Percentiles rank a stretch among this genome's conserved stretches.
These are phyloP conservation scores for Lordiphosa fenestrarum DNA, from an alignment of 2,888 invertebrate species.

Conservation along the genomic window DNA sequence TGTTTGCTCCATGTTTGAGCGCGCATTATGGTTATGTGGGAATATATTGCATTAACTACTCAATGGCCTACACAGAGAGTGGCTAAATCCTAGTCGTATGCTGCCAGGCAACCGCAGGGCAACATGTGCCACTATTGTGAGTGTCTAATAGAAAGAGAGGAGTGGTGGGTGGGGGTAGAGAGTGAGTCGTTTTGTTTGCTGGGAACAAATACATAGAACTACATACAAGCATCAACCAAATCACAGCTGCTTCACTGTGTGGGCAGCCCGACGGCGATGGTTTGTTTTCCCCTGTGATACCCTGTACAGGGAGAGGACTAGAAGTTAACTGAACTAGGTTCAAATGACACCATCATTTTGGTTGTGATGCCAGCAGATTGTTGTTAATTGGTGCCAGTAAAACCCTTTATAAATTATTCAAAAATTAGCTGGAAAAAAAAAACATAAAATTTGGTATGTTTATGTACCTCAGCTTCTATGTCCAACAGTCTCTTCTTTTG, in stretches of 20 bases:
- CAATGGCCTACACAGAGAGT: conserved; percentile 2
- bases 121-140: conserved; percentile 6
- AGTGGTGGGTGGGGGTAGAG: background rate
- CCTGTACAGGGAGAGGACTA: background rate
- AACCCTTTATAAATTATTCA: no score
- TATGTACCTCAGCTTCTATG: no score
- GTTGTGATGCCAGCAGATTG: no score
- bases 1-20: conserved; percentile 1
- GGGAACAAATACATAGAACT: conserved; percentile 27
- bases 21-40: background rate
- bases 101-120: conserved; percentile 13
- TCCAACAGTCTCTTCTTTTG: no score
- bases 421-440: no score
- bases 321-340: no score
- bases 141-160: background rate
- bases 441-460: no score
- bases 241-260: conserved; percentile 46
- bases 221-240: conserved; percentile 26
- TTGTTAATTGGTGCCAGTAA: no score
- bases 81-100: conserved; percentile 9
- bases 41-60: conserved; percentile 32
- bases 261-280: conserved; percentile 32
- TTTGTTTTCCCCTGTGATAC: conserved; percentile 2
- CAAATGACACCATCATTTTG: no score
- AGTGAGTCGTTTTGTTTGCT: conserved; percentile 18